Evolutionary conservation across 2,113 vertebrate genomes (phyloP), one percentile per base, ranked within the genome.

Genomic region (Speoplatyrhinus poulsoni): DNA sequence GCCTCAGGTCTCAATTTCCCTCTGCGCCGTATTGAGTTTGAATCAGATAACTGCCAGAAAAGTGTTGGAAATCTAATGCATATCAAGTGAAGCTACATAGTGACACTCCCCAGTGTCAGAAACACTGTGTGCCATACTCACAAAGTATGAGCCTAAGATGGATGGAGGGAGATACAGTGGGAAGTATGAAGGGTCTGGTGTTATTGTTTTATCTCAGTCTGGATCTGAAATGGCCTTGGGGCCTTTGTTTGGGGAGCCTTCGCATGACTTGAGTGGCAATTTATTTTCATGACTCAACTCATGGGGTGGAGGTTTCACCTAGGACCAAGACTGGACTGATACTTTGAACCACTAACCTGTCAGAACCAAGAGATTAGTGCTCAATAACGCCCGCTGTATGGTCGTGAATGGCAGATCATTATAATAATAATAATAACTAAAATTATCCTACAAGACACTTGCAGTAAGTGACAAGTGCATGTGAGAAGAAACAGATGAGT

Each of bases 31-130:
- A 80, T 87, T 80, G 83, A 85, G 77, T 76, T 73, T 52, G 82
- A 90, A 89, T 90, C 87, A 88, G 86, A 86, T 90, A 89, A 85
- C 67, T 85, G 81, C 52, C 79, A 81, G 82, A 82, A 85, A 78
- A 79, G 17, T 76, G 84, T 73, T 63, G 80, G 77, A 84, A 87
- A 86, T 83, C 77, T 80, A 87, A 91, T 88, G 84, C 84, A 90
- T 88, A 89, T 89, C 82, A 87, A 88, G 82, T 80, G 83, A 88
- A 73, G 65, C 80, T 82, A 78, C 79, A 82, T 74, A 59, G 79
- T 77, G 76, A 77, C 79, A 76, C 54, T 84, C 76, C 80, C 77
- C 65, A 50, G 81, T 66, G 78, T 77, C 76, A 80, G 77, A 80
- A 73, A 82, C 73, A 75, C 70, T 73, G 52, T 56, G 60, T 69